Evolutionary conservation across 2,797 vertebrate genomes (phyloP).

Genomic region (Falco columbarius): DNA sequence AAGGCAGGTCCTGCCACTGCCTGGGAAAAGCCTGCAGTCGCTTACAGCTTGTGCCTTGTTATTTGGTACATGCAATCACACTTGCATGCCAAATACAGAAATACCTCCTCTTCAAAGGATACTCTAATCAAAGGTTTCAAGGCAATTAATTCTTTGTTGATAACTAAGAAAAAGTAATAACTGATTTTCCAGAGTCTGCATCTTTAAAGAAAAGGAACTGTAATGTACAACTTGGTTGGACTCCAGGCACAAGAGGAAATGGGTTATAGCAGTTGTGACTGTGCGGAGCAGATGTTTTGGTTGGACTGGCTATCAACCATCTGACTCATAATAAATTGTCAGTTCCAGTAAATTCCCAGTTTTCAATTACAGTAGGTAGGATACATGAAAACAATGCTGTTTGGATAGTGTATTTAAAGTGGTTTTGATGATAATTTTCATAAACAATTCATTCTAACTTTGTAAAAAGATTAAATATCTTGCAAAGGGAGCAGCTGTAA

Average conservation of each 20-base stretch:
- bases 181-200: conserved; percentile 60
- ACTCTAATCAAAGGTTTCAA: background rate
- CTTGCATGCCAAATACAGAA: background rate
- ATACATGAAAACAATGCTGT: conserved; percentile 75
- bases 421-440: conserved; percentile 61
- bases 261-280: conserved; percentile 79
- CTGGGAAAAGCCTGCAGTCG: background rate
- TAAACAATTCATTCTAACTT: conserved; percentile 38
- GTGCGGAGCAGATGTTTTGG: conserved; percentile 82
- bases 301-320: conserved; percentile 79
- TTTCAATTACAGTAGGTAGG: conserved; percentile 83
- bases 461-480: conserved; percentile 24
- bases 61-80: background rate
- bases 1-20: background rate
- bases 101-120: background rate
- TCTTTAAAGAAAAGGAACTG: conserved; percentile 74
- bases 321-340: conserved; percentile 83
- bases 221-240: conserved; percentile 72
- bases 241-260: conserved; percentile 80
- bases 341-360: conserved; percentile 84
- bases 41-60: background rate
- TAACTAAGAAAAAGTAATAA: background rate
- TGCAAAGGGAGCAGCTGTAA: conserved; percentile 33
- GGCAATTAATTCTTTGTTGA: background rate
- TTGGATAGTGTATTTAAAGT: conserved; percentile 71